phyloP scores from a whole-genome alignment of 2,113 vertebrate genomes.

The Gambusia holbrooki region DNA sequence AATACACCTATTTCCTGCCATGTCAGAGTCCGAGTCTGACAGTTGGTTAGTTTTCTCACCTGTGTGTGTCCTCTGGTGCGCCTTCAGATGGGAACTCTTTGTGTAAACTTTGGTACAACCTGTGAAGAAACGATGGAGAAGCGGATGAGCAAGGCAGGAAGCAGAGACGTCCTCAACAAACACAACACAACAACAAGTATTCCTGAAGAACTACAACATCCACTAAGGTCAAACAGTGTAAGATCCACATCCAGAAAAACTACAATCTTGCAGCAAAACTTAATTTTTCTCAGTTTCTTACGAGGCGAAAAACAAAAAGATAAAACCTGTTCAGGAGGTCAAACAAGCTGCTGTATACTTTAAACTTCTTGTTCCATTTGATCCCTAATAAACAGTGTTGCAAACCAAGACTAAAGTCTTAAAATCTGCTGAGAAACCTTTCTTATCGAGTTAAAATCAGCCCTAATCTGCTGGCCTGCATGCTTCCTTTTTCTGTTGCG shows the following conservation, averaged over 20 bases:
- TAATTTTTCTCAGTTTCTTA: neutral
- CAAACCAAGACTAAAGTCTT: neutral
- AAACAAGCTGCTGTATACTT: neutral
- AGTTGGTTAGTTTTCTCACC: constrained; percentile 73
- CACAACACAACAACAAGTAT: neutral
- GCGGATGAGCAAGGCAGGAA: neutral
- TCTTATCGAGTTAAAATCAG: neutral
- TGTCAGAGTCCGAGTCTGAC: neutral
- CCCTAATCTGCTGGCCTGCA: neutral
- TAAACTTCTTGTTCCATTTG: neutral
- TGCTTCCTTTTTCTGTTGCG: neutral
- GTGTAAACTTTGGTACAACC: constrained; percentile 94
- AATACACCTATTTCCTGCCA: neutral
- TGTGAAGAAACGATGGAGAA: constrained; percentile 61
- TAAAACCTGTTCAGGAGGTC: neutral
- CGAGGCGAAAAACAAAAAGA: neutral
- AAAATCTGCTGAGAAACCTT: neutral
- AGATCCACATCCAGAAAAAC: neutral
- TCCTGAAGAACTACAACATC: neutral
- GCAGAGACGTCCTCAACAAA: neutral
- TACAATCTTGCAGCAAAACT: neutral
- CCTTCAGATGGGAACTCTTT: constrained; percentile 95
- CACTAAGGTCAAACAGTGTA: neutral
- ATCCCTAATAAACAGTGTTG: neutral
- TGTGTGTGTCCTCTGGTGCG: constrained; percentile 92